Evolutionary conservation across 2,113 vertebrate genomes (phyloP).

Genomic region (Petrocephalus microphthalmus): DNA sequence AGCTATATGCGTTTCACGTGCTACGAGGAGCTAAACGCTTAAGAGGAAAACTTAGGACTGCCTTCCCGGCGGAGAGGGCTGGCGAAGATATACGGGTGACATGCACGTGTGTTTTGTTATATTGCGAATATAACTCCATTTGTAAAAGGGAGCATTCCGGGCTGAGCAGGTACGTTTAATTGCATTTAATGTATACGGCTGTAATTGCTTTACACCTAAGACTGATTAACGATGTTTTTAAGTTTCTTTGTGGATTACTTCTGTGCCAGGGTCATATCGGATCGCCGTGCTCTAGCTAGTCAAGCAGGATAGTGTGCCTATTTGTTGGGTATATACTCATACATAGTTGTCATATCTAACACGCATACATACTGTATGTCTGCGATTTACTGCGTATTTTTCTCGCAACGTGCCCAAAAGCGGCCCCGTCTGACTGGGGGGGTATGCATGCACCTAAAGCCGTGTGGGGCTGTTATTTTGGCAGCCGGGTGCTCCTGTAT

Average conservation of each 20-base stretch:
- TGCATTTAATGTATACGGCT: background rate
- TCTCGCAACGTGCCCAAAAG: background rate
- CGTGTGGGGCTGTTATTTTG: conserved; percentile 36
- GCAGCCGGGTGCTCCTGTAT: conserved; percentile 39
- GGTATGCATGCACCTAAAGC: background rate
- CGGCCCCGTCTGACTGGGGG: background rate
- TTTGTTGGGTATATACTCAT: background rate
- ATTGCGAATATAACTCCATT: background rate
- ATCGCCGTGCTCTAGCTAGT: background rate
- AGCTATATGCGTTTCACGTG: background rate
- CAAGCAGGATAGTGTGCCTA: background rate
- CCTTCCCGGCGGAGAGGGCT: background rate
- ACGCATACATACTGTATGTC: background rate
- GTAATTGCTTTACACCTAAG: background rate
- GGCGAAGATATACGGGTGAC: background rate
- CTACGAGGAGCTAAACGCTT: background rate
- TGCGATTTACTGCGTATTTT: background rate
- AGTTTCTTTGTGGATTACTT: background rate
- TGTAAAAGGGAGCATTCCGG: background rate
- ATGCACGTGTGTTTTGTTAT: background rate
- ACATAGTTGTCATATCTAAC: background rate
- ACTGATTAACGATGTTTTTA: background rate
- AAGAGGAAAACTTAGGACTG: background rate
- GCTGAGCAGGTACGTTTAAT: conserved; percentile 18
- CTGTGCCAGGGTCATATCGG: background rate